Evolutionary conservation across 2,888 invertebrate species (phyloP).

Genomic region (Antitype chi): DNA sequence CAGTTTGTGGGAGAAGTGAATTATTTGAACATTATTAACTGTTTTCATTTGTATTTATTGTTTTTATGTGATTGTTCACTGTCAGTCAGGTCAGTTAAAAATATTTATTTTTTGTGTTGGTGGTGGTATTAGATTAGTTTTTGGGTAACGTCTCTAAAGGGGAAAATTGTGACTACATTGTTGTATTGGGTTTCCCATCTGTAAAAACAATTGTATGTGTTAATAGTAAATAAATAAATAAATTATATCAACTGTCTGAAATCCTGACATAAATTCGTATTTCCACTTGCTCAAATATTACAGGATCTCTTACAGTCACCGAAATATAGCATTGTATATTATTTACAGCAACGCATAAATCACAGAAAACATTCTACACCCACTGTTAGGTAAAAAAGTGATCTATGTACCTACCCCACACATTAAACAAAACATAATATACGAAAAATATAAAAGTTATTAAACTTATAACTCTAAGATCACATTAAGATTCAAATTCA

Average conservation of each 20-base stretch:
- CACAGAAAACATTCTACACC: neutral
- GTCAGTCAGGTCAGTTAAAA: no score
- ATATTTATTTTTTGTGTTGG: no score
- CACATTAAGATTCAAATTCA: constrained; percentile 58
- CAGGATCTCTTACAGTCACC: neutral
- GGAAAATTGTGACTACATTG: no score
- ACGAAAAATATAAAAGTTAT: constrained; percentile 34
- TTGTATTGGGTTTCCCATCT: no score
- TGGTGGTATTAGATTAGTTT: no score
- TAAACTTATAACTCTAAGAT: constrained; percentile 52
- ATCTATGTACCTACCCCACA: constrained; percentile 1
- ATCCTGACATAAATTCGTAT: neutral
- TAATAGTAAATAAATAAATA: no score
- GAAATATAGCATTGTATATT: neutral
- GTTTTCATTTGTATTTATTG: no score
- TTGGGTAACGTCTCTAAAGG: no score
- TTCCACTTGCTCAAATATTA: neutral
- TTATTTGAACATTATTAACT: no score
- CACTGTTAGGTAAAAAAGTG: neutral
- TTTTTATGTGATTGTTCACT: no score
- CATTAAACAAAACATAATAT: constrained; percentile 16
- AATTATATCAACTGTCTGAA: neutral
- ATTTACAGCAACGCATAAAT: constrained; percentile 4
- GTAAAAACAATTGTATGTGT: no score
- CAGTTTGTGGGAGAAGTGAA: no score